Evolutionary conservation across 2,797 vertebrate genomes (phyloP).

Genomic region (Pangasius krempfi): DNA sequence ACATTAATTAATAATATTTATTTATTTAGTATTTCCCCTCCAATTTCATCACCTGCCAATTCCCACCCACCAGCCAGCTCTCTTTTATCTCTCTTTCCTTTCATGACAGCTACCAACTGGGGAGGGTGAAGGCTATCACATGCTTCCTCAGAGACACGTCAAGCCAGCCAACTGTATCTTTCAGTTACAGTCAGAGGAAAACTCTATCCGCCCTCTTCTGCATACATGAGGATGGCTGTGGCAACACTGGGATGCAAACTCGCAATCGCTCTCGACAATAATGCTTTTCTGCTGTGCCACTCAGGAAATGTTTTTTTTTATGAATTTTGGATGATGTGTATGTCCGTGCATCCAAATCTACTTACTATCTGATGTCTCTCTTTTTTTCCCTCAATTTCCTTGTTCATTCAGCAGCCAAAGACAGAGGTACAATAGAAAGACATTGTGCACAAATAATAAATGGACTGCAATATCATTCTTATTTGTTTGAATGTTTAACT

Average conservation of each 20-base stretch:
- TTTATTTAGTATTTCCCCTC: background rate
- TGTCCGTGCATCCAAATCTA: background rate
- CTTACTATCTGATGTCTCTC: background rate
- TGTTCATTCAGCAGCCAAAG: background rate
- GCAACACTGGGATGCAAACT: background rate
- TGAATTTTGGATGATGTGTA: background rate
- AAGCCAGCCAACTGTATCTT: background rate
- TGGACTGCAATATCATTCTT: background rate
- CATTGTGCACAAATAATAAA: background rate
- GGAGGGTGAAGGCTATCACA: background rate
- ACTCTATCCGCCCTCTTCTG: background rate
- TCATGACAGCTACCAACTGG: background rate
- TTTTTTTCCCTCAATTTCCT: background rate
- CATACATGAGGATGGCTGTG: background rate
- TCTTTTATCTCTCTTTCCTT: background rate
- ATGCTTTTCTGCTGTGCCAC: background rate
- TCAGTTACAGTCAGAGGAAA: background rate
- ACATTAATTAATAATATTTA: too few species aligned
- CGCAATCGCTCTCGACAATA: background rate
- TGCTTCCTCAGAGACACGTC: background rate
- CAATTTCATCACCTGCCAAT: background rate
- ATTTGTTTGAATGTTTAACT: background rate
- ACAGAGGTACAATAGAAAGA: background rate
- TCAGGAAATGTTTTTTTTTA: background rate
- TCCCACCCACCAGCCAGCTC: background rate